A percentile compares a stretch with the other conserved stretches of the same genome.
Conservation (phyloP, 2,797 vertebrate genomes). For the Oreochromis grahami region DNA sequence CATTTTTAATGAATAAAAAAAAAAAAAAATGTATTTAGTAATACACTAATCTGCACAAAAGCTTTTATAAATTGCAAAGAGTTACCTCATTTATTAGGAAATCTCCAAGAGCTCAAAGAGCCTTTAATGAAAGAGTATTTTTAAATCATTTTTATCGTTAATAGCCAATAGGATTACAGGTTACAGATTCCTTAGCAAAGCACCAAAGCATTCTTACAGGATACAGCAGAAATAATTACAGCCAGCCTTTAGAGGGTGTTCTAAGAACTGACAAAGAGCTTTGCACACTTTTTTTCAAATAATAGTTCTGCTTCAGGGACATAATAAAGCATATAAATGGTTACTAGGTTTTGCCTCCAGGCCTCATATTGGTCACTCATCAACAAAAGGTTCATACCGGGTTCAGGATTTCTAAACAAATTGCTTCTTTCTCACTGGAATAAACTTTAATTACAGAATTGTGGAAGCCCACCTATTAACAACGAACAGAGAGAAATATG, state of each 20-base stretch:
- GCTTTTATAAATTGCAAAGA: not conserved
- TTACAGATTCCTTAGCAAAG: not conserved
- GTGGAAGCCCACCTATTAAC: not conserved
- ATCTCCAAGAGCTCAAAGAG: slow-evolving; percentile 2
- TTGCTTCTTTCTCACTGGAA: not conserved
- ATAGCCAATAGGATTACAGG: slow-evolving; percentile 26
- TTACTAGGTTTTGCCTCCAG: not conserved
- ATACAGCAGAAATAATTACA: slow-evolving; percentile 18
- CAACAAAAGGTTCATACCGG: not conserved
- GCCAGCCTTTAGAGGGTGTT: not conserved
- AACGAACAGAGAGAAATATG: not conserved
- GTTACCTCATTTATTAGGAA: slow-evolving; percentile 5
- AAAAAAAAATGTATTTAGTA: not conserved
- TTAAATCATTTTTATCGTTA: slow-evolving; percentile 4
- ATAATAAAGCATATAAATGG: slow-evolving; percentile 15
- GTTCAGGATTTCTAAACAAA: slow-evolving; percentile 24
- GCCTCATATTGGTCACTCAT: slow-evolving; percentile 1
- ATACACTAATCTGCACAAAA: not conserved
- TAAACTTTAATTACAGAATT: not conserved
- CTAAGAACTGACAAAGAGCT: not conserved
- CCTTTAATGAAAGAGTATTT: slow-evolving; percentile 7
- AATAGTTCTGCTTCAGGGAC: not conserved
- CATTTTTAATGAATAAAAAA: not conserved
- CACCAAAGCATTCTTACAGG: not conserved
- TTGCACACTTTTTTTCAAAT: not conserved